Conservation (phyloP, 2,888 invertebrate species). For the Rhagophthalmus giganteus region DNA sequence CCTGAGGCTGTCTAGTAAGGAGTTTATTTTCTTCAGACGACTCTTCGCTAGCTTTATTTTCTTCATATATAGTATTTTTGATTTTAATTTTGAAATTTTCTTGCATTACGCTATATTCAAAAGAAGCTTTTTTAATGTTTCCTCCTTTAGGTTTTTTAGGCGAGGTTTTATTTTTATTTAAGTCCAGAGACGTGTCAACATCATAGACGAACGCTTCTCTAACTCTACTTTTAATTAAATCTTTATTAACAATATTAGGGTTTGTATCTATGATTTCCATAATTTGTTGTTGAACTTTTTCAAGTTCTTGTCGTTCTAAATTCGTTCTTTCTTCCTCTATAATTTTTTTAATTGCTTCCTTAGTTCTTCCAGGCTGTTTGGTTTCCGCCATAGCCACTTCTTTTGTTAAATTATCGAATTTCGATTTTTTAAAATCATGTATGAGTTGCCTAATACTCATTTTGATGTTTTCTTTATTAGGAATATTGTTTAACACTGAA, state of each 20-base stretch:
- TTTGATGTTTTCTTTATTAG: slow-evolving; percentile 23
- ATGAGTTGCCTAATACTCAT: slow-evolving; percentile 29
- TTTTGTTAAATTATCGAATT: slow-evolving; percentile 20
- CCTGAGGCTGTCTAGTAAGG: background rate
- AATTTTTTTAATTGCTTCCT: slow-evolving; percentile 44
- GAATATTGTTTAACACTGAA: no score
- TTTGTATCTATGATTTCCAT: slow-evolving; percentile 57
- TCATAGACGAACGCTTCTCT: slow-evolving; percentile 13
- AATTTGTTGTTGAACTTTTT: slow-evolving; percentile 56
- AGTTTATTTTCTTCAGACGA: no score
- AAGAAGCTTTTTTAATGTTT: slow-evolving; percentile 8
- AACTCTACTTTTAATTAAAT: slow-evolving; percentile 53
- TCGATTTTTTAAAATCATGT: slow-evolving; percentile 19
- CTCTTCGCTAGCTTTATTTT: slow-evolving; percentile 3
- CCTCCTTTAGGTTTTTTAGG: slow-evolving; percentile 16
- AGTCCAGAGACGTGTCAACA: slow-evolving; percentile 5
- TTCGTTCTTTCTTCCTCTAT: slow-evolving; percentile 54
- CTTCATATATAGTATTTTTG: slow-evolving; percentile 17
- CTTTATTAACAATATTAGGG: slow-evolving; percentile 58
- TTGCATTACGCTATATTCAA: slow-evolving; percentile 15
- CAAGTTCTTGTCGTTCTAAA: slow-evolving; percentile 56
- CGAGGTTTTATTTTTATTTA: slow-evolving; percentile 5
- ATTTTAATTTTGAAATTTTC: slow-evolving; percentile 23
- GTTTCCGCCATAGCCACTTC: slow-evolving; percentile 29
- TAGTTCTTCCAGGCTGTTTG: slow-evolving; percentile 22